Percentiles rank a stretch among this genome's conserved stretches.
Conservation (phyloP, 2,888 invertebrate species). For the Macrophya annulata region DNA sequence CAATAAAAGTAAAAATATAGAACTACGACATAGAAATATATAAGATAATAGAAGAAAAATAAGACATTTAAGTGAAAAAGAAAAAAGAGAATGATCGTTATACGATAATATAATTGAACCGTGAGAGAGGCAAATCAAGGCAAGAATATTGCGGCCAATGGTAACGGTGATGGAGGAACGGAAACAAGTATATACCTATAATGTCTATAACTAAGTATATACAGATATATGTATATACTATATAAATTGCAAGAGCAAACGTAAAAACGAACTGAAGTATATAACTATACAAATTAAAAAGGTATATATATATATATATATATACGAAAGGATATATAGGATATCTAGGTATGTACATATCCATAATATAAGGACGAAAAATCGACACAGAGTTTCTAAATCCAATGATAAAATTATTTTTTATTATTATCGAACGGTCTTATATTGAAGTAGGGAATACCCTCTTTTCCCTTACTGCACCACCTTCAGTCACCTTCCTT, state of each 20-base stretch:
- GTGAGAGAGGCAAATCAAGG: background rate
- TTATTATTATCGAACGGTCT: constrained; percentile 5
- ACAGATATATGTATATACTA: too few relatives aligned
- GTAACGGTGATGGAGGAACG: background rate
- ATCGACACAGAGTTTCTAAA: background rate
- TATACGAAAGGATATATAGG: too few relatives aligned
- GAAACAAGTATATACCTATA: background rate
- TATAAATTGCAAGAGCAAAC: background rate
- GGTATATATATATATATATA: too few relatives aligned
- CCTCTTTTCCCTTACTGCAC: background rate
- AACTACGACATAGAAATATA: too few relatives aligned
- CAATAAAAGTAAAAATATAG: background rate
- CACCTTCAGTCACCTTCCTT: background rate
- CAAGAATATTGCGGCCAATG: constrained; percentile 3
- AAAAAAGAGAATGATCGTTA: background rate
- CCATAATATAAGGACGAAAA: background rate
- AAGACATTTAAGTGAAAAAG: background rate
- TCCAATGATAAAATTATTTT: background rate
- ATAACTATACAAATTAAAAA: background rate
- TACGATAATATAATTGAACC: background rate
- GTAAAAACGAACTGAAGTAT: background rate
- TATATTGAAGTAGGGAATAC: background rate
- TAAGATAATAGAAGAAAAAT: too few relatives aligned
- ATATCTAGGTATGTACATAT: too few relatives aligned
- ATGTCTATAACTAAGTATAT: background rate